Conservation (phyloP, 2,888 invertebrate species). For the Oxycera nigricornis region DNA sequence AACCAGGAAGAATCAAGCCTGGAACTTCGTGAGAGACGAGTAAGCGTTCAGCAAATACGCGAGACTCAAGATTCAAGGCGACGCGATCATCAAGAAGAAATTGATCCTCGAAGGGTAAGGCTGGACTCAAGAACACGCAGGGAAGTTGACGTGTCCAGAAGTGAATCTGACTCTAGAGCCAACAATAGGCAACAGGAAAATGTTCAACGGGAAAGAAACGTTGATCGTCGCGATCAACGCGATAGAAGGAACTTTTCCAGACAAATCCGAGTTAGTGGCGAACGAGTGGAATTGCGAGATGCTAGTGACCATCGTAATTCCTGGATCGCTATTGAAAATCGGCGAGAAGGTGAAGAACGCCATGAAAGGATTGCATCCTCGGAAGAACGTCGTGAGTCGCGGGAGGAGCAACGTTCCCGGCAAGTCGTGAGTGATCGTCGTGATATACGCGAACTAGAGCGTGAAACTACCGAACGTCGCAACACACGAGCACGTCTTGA, state of each 20-base stretch:
- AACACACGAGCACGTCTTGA: neutral
- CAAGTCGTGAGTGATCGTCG: no score
- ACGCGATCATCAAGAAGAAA: neutral
- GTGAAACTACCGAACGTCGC: neutral
- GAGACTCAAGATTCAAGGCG: neutral
- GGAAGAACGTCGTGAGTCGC: no score
- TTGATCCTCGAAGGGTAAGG: neutral
- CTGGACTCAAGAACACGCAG: no score
- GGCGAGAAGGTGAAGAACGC: neutral
- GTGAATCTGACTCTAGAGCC: no score
- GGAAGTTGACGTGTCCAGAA: no score
- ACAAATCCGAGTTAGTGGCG: neutral
- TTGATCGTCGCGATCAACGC: neutral
- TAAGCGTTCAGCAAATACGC: no score
- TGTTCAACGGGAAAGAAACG: neutral
- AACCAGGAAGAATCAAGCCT: no score
- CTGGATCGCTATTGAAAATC: neutral
- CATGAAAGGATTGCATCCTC: neutral
- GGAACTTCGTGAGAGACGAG: no score
- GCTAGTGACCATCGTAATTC: neutral
- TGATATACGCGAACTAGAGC: no score
- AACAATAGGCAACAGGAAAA: neutral
- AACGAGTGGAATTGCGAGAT: slow-evolving; percentile 18
- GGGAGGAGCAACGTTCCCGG: no score
- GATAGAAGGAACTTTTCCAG: neutral